phyloP scores from a whole-genome alignment of 1,140 invertebrate genomes.

The Dendroctonus ponderosae region DNA sequence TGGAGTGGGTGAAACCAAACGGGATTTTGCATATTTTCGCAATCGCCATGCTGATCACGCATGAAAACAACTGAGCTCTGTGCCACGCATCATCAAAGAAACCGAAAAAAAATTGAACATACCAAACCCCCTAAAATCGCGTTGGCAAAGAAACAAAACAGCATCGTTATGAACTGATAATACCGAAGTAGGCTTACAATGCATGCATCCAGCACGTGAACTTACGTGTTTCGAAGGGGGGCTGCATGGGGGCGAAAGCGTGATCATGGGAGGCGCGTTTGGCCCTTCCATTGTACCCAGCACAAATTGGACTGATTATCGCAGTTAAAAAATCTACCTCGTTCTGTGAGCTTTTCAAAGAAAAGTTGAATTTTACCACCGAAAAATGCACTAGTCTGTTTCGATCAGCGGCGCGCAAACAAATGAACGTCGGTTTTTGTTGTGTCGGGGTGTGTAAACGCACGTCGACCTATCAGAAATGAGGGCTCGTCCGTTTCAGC shows the following conservation, averaged over 20 bases:
- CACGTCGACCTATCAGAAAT: slow-evolving; percentile 51
- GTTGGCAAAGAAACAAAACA: background rate
- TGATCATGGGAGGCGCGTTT: slow-evolving; percentile 6
- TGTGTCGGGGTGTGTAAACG: slow-evolving; percentile 40
- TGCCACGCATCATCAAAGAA: background rate
- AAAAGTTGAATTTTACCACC: background rate
- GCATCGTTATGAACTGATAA: background rate
- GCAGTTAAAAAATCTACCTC: background rate
- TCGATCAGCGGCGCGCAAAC: background rate
- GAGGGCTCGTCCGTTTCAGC: slow-evolving; percentile 52
- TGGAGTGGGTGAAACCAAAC: too few relatives aligned
- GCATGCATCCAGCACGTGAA: slow-evolving; percentile 6
- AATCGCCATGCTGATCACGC: too few relatives aligned
- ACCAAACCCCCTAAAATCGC: background rate
- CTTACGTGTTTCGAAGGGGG: slow-evolving; percentile 59
- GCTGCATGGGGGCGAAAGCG: slow-evolving; percentile 60
- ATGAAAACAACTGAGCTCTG: background rate
- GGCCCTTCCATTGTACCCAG: slow-evolving; percentile 21
- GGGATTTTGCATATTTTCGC: too few relatives aligned
- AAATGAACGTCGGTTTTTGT: slow-evolving; percentile 22
- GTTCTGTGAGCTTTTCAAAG: background rate
- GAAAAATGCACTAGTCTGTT: background rate
- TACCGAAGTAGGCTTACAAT: background rate
- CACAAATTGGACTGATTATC: too few relatives aligned
- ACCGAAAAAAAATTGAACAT: background rate